Evolutionary conservation across 2,888 invertebrate species (phyloP).

Genomic region (Cryptocheilus praepositus): DNA sequence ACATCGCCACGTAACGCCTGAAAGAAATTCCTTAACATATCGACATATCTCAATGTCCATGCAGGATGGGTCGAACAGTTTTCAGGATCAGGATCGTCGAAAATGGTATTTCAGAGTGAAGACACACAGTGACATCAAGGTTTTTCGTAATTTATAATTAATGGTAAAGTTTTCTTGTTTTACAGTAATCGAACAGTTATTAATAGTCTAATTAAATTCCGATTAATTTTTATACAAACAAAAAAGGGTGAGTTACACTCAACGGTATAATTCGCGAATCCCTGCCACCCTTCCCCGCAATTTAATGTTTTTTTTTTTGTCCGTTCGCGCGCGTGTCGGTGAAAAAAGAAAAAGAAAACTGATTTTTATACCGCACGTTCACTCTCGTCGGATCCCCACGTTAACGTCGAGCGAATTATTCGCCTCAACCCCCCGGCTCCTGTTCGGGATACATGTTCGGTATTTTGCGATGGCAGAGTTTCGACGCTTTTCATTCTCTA

Average conservation of each 20-base stretch:
- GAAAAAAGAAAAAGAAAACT: constrained; percentile 44
- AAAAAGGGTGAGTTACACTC: constrained; percentile 70
- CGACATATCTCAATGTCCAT: neutral
- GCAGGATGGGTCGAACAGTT: neutral
- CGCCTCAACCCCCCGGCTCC: constrained; percentile 27
- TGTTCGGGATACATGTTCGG: constrained; percentile 30
- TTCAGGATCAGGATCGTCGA: too few species aligned
- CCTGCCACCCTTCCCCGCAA: constrained; percentile 55
- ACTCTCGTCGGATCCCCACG: constrained; percentile 8
- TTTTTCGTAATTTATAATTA: constrained; percentile 73
- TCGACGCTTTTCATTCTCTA: constrained; percentile 41
- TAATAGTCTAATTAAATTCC: constrained; percentile 72
- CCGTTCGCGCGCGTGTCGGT: constrained; percentile 40
- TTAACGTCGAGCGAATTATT: constrained; percentile 13
- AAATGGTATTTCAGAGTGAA: neutral
- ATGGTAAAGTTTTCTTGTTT: constrained; percentile 70
- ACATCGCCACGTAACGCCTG: too few species aligned
- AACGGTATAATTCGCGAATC: constrained; percentile 63
- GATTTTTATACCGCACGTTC: constrained; percentile 25
- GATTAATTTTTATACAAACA: constrained; percentile 72
- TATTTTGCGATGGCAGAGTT: constrained; percentile 56
- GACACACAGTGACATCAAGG: neutral
- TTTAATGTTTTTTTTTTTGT: constrained; percentile 20
- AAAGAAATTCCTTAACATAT: neutral
- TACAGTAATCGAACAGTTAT: constrained; percentile 72